These are phyloP conservation scores for Drosophila prostipennis DNA, from an alignment of 2,888 invertebrate genomes.

Conservation along the genomic window DNA sequence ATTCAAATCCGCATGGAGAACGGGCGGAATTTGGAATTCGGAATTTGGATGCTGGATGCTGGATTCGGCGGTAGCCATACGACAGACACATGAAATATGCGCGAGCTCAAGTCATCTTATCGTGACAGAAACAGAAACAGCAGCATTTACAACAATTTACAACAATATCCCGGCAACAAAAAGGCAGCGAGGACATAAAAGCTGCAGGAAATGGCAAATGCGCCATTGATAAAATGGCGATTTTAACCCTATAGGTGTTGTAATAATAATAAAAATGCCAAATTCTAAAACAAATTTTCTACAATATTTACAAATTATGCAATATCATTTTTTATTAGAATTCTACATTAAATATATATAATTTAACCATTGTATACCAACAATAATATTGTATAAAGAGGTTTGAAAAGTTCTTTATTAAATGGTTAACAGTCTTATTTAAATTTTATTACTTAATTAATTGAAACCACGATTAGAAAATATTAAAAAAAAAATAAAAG, in stretches of 20 bases:
- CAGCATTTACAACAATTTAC: conserved; percentile 22
- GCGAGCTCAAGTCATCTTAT: conserved; percentile 18
- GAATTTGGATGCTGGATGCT: too few species aligned
- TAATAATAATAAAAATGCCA: too few species aligned
- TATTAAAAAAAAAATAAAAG: too few species aligned
- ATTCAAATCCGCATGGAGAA: conserved; percentile 22
- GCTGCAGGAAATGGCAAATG: conserved; percentile 2
- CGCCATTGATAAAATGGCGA: not conserved
- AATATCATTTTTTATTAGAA: too few species aligned
- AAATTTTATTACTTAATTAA: not conserved
- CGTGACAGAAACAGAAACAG: conserved; percentile 18
- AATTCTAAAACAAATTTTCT: too few species aligned
- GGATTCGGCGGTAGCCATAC: not conserved
- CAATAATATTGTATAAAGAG: too few species aligned
- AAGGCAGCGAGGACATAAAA: not conserved
- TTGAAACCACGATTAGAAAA: too few species aligned
- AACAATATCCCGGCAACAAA: conserved; percentile 2
- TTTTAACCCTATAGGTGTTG: not conserved
- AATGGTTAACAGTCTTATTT: too few species aligned
- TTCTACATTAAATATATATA: too few species aligned
- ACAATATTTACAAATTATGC: too few species aligned
- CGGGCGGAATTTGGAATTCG: not conserved
- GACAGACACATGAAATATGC: conserved; percentile 18
- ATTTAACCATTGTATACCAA: too few species aligned
- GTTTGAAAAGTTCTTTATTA: too few species aligned